phyloP scores from a whole-genome alignment of 2,113 vertebrate species.

The Hippocampus abdominalis region DNA sequence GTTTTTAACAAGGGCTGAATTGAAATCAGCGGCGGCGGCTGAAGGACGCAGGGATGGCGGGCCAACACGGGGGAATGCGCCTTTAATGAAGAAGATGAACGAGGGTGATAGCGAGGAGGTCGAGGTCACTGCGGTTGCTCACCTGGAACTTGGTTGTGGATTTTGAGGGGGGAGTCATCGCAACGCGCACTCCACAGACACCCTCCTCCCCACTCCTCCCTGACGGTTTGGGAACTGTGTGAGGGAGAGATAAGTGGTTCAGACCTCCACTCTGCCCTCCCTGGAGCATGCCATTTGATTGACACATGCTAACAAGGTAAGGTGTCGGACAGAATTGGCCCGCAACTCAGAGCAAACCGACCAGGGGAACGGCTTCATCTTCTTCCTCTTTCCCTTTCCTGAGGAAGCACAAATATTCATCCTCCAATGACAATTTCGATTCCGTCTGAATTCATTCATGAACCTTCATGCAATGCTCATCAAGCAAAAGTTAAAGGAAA shows the following conservation, averaged over 20 bases:
- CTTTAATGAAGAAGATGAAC: conserved; percentile 62
- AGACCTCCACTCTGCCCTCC: conserved; percentile 42
- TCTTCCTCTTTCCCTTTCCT: background rate
- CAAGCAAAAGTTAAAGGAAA: too few relatives aligned
- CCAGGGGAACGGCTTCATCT: conserved; percentile 12
- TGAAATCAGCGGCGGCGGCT: conserved; percentile 57
- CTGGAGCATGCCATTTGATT: conserved; percentile 54
- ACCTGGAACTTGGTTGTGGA: conserved; percentile 5
- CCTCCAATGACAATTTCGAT: background rate
- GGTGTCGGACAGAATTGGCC: conserved; percentile 56
- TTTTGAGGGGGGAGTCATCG: background rate
- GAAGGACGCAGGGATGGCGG: conserved; percentile 53
- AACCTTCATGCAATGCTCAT: too few relatives aligned
- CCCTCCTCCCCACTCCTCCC: background rate
- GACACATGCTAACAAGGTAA: conserved; percentile 72
- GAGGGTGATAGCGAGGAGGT: background rate
- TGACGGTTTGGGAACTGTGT: conserved; percentile 30
- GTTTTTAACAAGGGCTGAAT: conserved; percentile 41
- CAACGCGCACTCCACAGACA: background rate
- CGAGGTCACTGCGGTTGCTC: conserved; percentile 34
- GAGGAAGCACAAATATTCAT: background rate
- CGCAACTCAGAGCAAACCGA: conserved; percentile 30
- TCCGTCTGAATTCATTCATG: background rate
- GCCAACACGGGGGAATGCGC: conserved; percentile 45
- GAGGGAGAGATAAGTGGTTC: conserved; percentile 42